A percentile compares a stretch with the other conserved stretches of the same genome.
Evolutionary conservation across 2,888 invertebrate species (phyloP).

Genomic region (Nematopogon swammerdamellus): DNA sequence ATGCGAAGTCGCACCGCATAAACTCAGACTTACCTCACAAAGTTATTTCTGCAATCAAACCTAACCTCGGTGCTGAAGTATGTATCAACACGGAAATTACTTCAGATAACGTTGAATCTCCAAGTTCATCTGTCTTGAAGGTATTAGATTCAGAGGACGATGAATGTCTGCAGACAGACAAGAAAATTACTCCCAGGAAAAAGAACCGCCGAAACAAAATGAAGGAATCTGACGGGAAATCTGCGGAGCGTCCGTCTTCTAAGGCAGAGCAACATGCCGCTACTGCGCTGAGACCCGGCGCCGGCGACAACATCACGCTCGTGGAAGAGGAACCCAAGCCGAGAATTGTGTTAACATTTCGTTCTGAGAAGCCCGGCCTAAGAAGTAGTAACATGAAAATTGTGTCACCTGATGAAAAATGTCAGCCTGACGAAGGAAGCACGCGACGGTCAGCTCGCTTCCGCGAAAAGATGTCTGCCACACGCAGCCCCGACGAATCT

Average conservation of each 20-base stretch:
- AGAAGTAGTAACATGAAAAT: conserved; percentile 53
- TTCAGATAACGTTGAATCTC: neutral
- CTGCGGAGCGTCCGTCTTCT: neutral
- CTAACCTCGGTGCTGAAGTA: neutral
- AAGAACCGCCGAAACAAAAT: neutral
- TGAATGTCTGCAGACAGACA: neutral
- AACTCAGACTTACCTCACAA: neutral
- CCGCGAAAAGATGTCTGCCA: conserved; percentile 17
- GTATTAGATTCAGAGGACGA: neutral
- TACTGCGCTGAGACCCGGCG: neutral
- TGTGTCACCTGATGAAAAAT: conserved; percentile 42
- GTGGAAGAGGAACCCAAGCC: conserved; percentile 43
- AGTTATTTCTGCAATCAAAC: neutral
- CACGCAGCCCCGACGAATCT: conserved; percentile 37
- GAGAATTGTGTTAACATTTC: conserved; percentile 59
- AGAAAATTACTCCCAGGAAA: neutral
- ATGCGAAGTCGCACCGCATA: neutral
- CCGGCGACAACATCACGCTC: neutral
- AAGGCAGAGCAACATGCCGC: neutral
- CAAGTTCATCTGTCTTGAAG: neutral
- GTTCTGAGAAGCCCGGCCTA: conserved; percentile 57
- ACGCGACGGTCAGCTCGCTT: conserved; percentile 34
- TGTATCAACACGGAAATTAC: neutral
- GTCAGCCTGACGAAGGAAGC: conserved; percentile 25
- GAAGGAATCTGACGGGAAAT: neutral